Percentiles rank a stretch among this genome's conserved stretches.
Evolutionary conservation across 2,888 invertebrate genomes (phyloP).

Genomic region (Callosobruchus maculatus): DNA sequence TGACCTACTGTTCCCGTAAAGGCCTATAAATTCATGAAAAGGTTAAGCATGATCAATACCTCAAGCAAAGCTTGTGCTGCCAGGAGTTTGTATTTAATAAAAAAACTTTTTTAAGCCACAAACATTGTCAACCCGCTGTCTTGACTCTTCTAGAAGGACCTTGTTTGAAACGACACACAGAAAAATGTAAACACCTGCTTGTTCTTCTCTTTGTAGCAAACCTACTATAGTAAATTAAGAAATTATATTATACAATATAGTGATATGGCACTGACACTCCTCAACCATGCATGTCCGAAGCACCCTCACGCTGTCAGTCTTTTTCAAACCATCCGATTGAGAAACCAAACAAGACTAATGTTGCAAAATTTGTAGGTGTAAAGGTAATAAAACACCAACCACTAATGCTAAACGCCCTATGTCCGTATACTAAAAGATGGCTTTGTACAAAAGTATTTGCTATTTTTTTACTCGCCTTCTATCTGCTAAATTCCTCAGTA

Average conservation of each 20-base stretch:
- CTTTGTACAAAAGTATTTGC: constrained; percentile 37
- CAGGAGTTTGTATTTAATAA: no score
- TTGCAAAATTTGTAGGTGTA: constrained; percentile 28
- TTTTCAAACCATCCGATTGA: constrained; percentile 27
- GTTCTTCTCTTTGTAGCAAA: neutral
- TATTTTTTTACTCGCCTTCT: constrained; percentile 26
- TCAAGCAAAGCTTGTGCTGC: no score
- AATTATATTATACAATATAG: neutral
- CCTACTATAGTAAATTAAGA: neutral
- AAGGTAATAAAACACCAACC: constrained; percentile 36
- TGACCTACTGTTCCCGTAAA: no score
- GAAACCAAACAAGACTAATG: constrained; percentile 27
- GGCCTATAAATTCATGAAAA: no score
- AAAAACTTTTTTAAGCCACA: no score
- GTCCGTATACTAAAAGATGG: constrained; percentile 38
- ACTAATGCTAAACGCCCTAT: constrained; percentile 26
- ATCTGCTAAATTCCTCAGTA: constrained; percentile 29
- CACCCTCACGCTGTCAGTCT: constrained; percentile 32
- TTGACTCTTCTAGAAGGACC: neutral
- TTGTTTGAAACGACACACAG: neutral
- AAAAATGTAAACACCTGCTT: no score
- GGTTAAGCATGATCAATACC: no score
- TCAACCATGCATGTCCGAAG: neutral
- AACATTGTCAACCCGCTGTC: no score
- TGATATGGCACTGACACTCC: neutral